Base-by-base conservation (phyloP, 1,140 invertebrate species). In the Octopus bimaculoides region DNA sequence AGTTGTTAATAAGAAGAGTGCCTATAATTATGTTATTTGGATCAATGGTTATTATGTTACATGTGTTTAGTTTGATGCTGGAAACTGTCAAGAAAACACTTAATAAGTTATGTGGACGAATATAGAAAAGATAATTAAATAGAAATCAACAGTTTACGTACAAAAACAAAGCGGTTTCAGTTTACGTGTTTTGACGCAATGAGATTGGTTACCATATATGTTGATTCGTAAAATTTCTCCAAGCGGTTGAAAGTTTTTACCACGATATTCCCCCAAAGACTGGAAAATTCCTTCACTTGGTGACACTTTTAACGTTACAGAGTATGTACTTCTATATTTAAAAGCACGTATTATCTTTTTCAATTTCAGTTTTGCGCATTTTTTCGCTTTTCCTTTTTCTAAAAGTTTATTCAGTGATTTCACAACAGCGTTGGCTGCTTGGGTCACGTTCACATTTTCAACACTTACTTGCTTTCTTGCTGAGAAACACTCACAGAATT, bases 81-180 rank as follows among this genome's bases (percentile, higher is more conserved):
- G 26, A 41, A 41, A 41, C 26, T 3, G 1, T 41, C 3, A 41
- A 41, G 26, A 41, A 41, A 41, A 41, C 26, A 41, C 3, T 41
- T 41, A 41, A 41, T 41, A 41, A 41, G 26, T 41, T 41, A 41
- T 41, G 3, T 41, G 26, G 3, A 41, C 26, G 26, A 41, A 41
- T 41, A 3, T 41, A 41, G 26, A 41, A 41, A 41, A 41, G 26
- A 41, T 3, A 3, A 41, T 41, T 41, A 41, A 41, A 41, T 41
- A 41, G 26, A 41, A 41, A 41, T 41, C 26, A 61, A 61, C 17
- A 4, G 9, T 61, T 20, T 71, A 5, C 26, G 26, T 17, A 84
- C 89, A 90, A n/a, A 83, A 86, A 81, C 89, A 90, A 81, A 85
- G 86, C 80, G 88, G 89, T 80, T 87, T 87, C 54, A 89, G 82